These are phyloP conservation scores for Timema podura DNA, from an alignment of 2,888 invertebrate genomes.

Conservation along the genomic window DNA sequence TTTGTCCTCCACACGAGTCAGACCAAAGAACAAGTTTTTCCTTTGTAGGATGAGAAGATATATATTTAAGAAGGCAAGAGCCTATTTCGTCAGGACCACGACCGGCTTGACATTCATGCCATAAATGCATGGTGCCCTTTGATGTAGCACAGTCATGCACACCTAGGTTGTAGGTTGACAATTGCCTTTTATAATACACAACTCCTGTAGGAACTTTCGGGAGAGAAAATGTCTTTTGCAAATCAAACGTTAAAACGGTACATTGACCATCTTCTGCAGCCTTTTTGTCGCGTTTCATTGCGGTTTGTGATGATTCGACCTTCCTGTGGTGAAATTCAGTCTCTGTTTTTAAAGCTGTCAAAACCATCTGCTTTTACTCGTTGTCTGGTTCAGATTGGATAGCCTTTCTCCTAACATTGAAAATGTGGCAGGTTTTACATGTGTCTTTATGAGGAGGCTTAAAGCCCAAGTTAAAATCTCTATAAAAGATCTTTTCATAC, in stretches of 20 bases:
- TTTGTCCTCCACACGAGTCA: neutral
- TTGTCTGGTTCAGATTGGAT: neutral
- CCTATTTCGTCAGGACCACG: conserved; percentile 10
- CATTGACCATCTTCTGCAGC: conserved; percentile 10
- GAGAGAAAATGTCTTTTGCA: conserved; percentile 1
- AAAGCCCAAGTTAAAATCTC: neutral
- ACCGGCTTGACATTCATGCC: neutral
- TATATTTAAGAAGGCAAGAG: conserved; percentile 11
- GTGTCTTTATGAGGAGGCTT: conserved; percentile 12
- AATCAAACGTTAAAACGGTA: conserved; percentile 3
- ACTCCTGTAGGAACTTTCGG: conserved; percentile 11
- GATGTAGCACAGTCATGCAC: conserved; percentile 11
- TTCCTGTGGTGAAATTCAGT: no score
- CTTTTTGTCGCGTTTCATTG: conserved; percentile 5
- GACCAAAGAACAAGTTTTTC: conserved; percentile 10
- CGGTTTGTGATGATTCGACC: neutral
- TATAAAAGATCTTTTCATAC: neutral
- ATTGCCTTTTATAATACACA: conserved; percentile 8
- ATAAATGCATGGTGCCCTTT: conserved; percentile 12
- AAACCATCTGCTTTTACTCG: no score
- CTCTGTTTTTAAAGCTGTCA: no score
- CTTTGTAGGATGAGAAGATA: neutral
- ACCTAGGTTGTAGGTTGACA: conserved; percentile 3
- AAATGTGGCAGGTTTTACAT: neutral
- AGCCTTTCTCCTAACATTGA: no score